Evolutionary conservation across 2,888 invertebrate genomes (phyloP).

Genomic region (Lepidonotus clava): DNA sequence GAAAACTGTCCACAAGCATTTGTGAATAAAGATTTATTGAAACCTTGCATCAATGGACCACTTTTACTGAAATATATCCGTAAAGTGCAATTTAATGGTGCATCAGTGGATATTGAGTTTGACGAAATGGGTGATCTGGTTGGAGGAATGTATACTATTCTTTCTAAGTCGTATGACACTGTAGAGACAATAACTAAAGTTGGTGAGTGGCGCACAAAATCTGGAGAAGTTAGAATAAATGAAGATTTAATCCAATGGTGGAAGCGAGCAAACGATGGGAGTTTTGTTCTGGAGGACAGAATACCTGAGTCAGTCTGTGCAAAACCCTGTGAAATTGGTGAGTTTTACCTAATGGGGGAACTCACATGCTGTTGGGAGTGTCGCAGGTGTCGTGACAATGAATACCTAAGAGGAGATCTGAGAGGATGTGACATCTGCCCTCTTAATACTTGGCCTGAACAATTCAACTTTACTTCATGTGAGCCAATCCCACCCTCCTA

Average conservation of each 20-base stretch:
- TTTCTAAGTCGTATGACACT: background rate
- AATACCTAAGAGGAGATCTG: background rate
- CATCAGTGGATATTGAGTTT: background rate
- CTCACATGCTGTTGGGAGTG: slow-evolving; percentile 40
- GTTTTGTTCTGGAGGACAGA: background rate
- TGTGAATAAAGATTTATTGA: background rate
- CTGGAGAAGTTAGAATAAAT: background rate
- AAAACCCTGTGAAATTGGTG: slow-evolving; percentile 17
- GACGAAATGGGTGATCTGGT: background rate
- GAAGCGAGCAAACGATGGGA: background rate
- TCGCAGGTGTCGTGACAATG: slow-evolving; percentile 32
- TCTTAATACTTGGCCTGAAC: slow-evolving; percentile 23
- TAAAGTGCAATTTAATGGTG: background rate
- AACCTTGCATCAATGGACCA: slow-evolving; percentile 10
- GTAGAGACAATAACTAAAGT: background rate
- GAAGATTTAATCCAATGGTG: background rate
- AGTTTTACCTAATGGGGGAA: slow-evolving; percentile 38
- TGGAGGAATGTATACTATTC: background rate
- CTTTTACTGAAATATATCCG: slow-evolving; percentile 4
- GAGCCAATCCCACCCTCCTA: slow-evolving; percentile 1
- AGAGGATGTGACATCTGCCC: slow-evolving; percentile 33
- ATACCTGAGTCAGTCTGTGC: slow-evolving; percentile 44
- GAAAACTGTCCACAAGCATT: slow-evolving; percentile 11
- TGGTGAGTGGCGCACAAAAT: background rate
- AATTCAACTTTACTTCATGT: slow-evolving; percentile 25